Evolutionary conservation across 2,113 vertebrate species (phyloP).

Genomic region (Paradoxurus hermaphroditus): DNA sequence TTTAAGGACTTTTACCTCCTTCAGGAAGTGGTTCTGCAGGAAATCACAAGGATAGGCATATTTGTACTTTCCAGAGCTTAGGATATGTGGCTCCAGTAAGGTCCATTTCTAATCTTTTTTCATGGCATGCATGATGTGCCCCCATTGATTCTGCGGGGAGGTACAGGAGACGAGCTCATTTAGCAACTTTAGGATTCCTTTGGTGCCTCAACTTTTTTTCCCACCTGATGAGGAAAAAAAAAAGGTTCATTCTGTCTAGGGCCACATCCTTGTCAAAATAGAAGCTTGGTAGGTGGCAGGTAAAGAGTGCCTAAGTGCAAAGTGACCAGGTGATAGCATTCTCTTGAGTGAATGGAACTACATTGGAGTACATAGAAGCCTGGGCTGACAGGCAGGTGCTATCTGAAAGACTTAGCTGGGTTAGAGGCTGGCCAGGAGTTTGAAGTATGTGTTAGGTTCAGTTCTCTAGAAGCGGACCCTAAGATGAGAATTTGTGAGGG

Average conservation of each 20-base stretch:
- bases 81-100: background rate
- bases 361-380: background rate
- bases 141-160: background rate
- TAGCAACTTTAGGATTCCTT: background rate
- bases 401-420: background rate
- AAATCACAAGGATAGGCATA: background rate
- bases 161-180: background rate
- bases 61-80: background rate
- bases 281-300: background rate
- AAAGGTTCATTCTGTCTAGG: background rate
- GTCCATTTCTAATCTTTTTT: background rate
- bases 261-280: background rate
- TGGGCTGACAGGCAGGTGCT: background rate
- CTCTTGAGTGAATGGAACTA: too few relatives aligned
- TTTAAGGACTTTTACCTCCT: background rate
- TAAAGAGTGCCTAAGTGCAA: background rate
- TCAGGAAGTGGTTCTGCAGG: background rate
- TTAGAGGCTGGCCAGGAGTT: background rate
- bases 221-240: background rate
- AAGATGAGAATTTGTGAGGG: background rate
- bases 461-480: background rate
- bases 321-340: background rate
- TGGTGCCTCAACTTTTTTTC: background rate
- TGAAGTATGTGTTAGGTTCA: background rate
- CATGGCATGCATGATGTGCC: accelerated